phyloP scores from a whole-genome alignment of 1,140 invertebrate genomes.

The Drosophila mojavensis region DNA sequence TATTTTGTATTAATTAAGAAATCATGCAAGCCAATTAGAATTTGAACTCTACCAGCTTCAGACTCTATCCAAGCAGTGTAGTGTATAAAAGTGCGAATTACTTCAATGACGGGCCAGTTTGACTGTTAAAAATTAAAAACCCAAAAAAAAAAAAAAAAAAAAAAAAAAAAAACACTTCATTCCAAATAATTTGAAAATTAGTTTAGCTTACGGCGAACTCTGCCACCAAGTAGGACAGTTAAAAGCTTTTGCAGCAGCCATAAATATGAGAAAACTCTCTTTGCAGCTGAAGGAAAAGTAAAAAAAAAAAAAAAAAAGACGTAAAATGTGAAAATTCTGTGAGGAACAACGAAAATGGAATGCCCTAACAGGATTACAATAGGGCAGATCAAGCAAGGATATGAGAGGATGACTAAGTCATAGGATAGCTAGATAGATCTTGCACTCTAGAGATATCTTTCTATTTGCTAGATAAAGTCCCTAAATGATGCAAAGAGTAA shows the following conservation, averaged over 20 bases:
- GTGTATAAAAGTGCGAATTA: background rate
- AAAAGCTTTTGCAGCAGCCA: constrained; percentile 18
- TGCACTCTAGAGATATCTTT: no score
- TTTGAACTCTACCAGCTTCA: no score
- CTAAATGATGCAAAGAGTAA: no score
- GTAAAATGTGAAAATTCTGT: background rate
- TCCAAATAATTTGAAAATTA: constrained; percentile 16
- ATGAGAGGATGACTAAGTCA: no score
- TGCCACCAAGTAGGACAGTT: constrained; percentile 13
- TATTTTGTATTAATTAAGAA: no score
- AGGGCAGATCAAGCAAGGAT: no score
- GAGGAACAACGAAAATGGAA: background rate
- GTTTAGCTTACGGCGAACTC: background rate
- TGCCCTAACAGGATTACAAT: no score
- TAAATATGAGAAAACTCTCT: constrained; percentile 31
- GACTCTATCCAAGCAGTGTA: no score
- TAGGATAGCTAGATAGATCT: no score
- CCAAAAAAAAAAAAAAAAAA: background rate
- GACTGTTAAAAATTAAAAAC: background rate
- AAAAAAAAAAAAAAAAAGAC: constrained; percentile 6
- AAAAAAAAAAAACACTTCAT: background rate
- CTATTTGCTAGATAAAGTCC: no score
- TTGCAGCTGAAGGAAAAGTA: background rate
- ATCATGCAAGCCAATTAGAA: no score
- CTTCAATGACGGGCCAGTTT: background rate